phyloP scores from a whole-genome alignment of 2,888 invertebrate species.

The Diaphora mendica region DNA sequence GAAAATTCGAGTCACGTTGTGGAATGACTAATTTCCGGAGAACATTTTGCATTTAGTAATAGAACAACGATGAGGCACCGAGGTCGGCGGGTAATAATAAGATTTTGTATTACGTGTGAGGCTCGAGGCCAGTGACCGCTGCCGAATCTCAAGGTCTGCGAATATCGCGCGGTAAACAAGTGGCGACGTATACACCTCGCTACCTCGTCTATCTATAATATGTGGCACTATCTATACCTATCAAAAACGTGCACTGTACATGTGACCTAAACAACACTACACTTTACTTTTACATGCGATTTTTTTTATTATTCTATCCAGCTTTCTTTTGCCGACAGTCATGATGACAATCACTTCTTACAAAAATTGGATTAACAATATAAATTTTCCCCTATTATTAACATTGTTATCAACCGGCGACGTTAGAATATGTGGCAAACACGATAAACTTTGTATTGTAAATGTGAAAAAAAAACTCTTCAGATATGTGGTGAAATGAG shows the following conservation, averaged over 20 bases:
- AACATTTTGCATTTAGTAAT: constrained; percentile 63
- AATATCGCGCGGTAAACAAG: constrained; percentile 81
- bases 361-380: background rate
- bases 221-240: constrained; percentile 38
- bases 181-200: constrained; percentile 65
- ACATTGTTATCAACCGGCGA: background rate
- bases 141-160: constrained; percentile 85
- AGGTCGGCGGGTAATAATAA: constrained; percentile 70
- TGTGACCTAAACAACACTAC: constrained; percentile 32
- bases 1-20: constrained; percentile 29
- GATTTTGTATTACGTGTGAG: constrained; percentile 67
- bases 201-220: constrained; percentile 41
- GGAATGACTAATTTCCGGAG: constrained; percentile 64
- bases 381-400: background rate
- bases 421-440: background rate
- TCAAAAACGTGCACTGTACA: constrained; percentile 36
- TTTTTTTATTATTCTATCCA: background rate
- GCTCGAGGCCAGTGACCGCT: constrained; percentile 81
- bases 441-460: background rate
- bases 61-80: constrained; percentile 56
- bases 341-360: background rate
- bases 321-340: background rate
- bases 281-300: background rate
- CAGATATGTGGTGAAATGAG: background rate
- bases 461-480: background rate